Conservation (phyloP, 2,888 invertebrate species). For the Urechis unicinctus region DNA sequence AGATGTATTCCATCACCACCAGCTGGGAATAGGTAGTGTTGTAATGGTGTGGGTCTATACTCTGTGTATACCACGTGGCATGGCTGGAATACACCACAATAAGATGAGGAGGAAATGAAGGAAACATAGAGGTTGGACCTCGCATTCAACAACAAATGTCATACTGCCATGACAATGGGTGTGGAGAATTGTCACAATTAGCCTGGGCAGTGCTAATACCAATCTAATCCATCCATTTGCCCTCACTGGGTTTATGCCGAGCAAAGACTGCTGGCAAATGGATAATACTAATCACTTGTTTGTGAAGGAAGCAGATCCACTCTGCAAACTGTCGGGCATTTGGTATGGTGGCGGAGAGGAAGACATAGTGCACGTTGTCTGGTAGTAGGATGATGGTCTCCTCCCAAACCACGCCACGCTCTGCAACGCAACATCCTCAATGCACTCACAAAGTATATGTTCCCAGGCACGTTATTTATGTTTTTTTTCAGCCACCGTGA, state of each 20-base stretch:
- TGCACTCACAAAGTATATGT: too few species aligned
- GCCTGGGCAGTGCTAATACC: too few species aligned
- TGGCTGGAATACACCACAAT: constrained; percentile 60
- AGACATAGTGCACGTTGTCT: constrained; percentile 96
- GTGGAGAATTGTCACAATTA: too few species aligned
- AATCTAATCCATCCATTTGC: too few species aligned
- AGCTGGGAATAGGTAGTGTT: constrained; percentile 95
- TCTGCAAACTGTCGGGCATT: constrained; percentile 83
- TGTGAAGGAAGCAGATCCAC: constrained; percentile 70
- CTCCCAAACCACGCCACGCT: constrained; percentile 99
- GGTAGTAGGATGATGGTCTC: constrained; percentile 95
- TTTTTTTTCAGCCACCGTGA: too few species aligned
- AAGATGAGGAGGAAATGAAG: background rate
- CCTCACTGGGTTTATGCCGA: too few species aligned
- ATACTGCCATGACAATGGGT: too few species aligned
- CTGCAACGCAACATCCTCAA: too few species aligned
- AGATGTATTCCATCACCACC: constrained; percentile 91
- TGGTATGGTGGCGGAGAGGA: constrained; percentile 97
- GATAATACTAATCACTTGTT: constrained; percentile 51
- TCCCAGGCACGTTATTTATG: too few species aligned
- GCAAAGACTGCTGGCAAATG: background rate
- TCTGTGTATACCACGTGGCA: constrained; percentile 99
- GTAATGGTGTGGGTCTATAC: constrained; percentile 91
- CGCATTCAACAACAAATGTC: background rate
- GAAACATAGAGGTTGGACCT: background rate